These are phyloP conservation scores for Polietes domitor DNA, from an alignment of 2,888 invertebrate species.

Conservation along the genomic window DNA sequence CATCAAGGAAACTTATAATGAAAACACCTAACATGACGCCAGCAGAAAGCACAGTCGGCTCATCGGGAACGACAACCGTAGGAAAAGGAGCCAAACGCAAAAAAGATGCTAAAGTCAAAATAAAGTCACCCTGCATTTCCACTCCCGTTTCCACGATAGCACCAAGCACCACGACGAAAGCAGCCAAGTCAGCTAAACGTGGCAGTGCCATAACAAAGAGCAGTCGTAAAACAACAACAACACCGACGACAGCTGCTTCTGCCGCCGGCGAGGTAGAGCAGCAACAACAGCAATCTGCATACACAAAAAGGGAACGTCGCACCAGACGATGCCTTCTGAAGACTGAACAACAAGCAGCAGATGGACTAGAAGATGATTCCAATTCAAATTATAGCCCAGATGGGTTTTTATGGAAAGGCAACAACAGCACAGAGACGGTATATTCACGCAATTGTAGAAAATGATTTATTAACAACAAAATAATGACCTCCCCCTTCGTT, in stretches of 20 bases:
- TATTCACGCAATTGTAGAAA: constrained; percentile 67
- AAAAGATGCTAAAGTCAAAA: constrained; percentile 24
- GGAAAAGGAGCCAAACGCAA: constrained; percentile 60
- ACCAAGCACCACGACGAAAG: constrained; percentile 25
- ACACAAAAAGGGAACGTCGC: constrained; percentile 71
- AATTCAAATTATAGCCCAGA: constrained; percentile 74
- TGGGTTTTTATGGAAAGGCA: constrained; percentile 68
- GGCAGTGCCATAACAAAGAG: constrained; percentile 71
- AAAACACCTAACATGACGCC: constrained; percentile 47
- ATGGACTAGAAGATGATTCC: constrained; percentile 71
- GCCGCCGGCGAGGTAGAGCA: constrained; percentile 74
- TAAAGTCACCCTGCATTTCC: neutral
- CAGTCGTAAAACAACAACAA: constrained; percentile 49
- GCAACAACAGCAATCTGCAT: constrained; percentile 37
- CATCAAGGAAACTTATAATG: constrained; percentile 47
- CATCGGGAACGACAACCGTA: constrained; percentile 46
- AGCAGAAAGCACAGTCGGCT: neutral
- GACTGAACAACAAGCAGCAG: constrained; percentile 73
- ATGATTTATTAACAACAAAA: constrained; percentile 39
- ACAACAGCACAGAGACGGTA: constrained; percentile 73
- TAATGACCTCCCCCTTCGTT: neutral
- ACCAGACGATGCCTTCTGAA: constrained; percentile 77
- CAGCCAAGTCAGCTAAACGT: constrained; percentile 71
- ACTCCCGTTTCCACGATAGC: constrained; percentile 46
- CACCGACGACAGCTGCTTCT: constrained; percentile 70